A percentile compares a stretch with the other conserved stretches of the same genome.
Conservation (phyloP, 64 coral and sea anemone genomes). For the Montipora cactus region DNA sequence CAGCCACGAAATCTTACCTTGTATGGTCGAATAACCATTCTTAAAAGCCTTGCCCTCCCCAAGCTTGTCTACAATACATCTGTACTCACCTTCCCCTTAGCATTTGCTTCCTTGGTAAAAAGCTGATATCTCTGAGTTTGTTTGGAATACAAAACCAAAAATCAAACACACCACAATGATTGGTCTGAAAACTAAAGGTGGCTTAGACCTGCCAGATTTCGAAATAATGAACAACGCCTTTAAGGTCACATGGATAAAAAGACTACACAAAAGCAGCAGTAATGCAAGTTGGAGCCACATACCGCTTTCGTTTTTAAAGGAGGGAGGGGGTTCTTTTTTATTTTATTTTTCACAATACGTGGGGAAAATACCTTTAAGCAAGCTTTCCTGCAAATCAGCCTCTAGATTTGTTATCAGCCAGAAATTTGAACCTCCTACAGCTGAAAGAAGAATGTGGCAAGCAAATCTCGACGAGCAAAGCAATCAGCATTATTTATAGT, state of each 20-base stretch:
- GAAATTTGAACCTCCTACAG: conserved; percentile 10
- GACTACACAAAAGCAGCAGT: background rate
- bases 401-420: background rate
- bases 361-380: background rate
- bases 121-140: background rate
- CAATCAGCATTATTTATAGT: background rate
- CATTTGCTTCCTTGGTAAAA: background rate
- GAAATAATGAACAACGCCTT: background rate
- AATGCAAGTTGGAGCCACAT: conserved; percentile 14
- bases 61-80: conserved; percentile 8
- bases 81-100: background rate
- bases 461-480: background rate
- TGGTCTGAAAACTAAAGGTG: background rate
- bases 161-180: conserved; percentile 26
- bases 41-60: conserved; percentile 1
- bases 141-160: background rate
- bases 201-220: conserved; percentile 18
- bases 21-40: conserved; percentile 3
- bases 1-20: background rate
- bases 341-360: background rate
- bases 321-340: background rate
- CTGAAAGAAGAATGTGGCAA: background rate
- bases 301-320: background rate
- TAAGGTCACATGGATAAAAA: conserved; percentile 1
- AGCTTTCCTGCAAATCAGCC: background rate